These are phyloP conservation scores for Pachyrhynchus sulphureomaculatus DNA, from an alignment of 1,140 invertebrate species.

Conservation along the genomic window DNA sequence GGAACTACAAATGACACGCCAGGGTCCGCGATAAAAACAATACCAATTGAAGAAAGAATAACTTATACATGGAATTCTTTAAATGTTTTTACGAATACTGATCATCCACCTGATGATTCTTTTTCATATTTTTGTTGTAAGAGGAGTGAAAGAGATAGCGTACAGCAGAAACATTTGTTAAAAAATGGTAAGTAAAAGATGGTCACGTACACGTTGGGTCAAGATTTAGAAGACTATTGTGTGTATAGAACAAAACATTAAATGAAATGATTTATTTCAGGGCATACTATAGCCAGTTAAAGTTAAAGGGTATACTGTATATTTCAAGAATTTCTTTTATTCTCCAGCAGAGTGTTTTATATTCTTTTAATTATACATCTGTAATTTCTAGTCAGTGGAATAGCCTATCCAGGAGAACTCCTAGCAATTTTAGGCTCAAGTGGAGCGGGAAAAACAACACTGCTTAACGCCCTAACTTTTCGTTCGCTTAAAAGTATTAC, in stretches of 20 bases:
- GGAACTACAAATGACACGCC: conserved; percentile 11
- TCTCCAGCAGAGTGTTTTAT: too few species aligned
- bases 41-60: conserved; percentile 54
- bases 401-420: conserved; percentile 85
- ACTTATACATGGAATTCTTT: conserved; percentile 71
- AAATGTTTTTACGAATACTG: conserved; percentile 59
- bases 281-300: not conserved
- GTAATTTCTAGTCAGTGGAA: conserved; percentile 72
- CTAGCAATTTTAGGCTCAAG: conserved; percentile 92
- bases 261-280: too few species aligned
- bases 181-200: conserved; percentile 60
- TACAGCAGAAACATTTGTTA: conserved; percentile 61
- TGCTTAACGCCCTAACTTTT: conserved; percentile 88
- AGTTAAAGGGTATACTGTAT: not conserved
- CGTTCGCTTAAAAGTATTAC: conserved; percentile 67
- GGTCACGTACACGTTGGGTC: too few species aligned
- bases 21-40: conserved; percentile 7
- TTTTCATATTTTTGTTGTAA: conserved; percentile 20
- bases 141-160: not conserved
- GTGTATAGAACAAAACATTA: too few species aligned
- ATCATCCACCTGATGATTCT: conserved; percentile 17
- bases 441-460: conserved; percentile 94
- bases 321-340: not conserved
- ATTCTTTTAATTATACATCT: too few species aligned
- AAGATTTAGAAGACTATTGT: too few species aligned